Percentiles rank a stretch among this genome's conserved stretches.
Evolutionary conservation across 1,140 invertebrate species (phyloP).

Genomic region (Elymnias hypermnestra): DNA sequence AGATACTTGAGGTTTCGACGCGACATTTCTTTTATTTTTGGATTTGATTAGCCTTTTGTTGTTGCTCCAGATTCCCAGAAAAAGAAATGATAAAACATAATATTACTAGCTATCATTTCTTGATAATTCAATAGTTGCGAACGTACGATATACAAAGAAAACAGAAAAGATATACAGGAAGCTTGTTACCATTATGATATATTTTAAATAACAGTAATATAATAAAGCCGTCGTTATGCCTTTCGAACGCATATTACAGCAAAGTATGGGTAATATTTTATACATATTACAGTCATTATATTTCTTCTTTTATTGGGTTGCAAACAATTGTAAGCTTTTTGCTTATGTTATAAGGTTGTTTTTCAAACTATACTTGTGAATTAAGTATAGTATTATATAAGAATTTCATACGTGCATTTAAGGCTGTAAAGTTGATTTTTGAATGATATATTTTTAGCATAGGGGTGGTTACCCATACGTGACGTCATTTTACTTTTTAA

Average conservation of each 20-base stretch:
- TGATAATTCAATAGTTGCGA: too few species aligned
- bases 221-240: slow-evolving; percentile 12
- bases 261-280: slow-evolving; percentile 18
- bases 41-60: too few species aligned
- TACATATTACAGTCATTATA: slow-evolving; percentile 7
- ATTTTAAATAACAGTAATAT: slow-evolving; percentile 14
- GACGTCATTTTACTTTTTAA: neutral
- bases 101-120: too few species aligned
- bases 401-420: neutral
- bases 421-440: neutral
- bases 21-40: too few species aligned
- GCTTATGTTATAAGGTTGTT: neutral
- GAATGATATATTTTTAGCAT: neutral
- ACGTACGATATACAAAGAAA: slow-evolving; percentile 4
- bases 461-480: slow-evolving; percentile 4
- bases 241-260: slow-evolving; percentile 16
- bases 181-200: neutral
- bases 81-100: too few species aligned
- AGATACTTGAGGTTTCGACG: too few species aligned
- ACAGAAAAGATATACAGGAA: neutral
- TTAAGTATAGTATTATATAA: neutral
- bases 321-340: slow-evolving; percentile 3
- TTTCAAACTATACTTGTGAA: neutral
- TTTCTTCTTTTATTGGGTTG: neutral
- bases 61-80: too few species aligned